Percentiles rank a stretch among this genome's conserved stretches.
Evolutionary conservation across 2,113 vertebrate species (phyloP).

Genomic region (Siphamia tubifer): DNA sequence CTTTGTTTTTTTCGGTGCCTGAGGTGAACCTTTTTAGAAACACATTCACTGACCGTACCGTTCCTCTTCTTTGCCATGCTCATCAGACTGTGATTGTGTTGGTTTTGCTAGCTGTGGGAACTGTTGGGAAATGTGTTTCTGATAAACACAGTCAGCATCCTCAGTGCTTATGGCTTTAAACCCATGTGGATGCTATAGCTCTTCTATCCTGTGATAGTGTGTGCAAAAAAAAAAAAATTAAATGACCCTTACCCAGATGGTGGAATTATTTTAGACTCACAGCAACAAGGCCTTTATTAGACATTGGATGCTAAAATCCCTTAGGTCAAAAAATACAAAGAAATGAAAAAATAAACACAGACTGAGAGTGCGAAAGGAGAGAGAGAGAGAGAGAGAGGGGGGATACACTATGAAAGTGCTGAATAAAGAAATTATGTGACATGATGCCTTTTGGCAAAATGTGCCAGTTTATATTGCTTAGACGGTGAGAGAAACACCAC

Average conservation of each 20-base stretch:
- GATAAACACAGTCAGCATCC: conserved; percentile 31
- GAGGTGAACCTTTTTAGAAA: background rate
- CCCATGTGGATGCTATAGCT: conserved; percentile 15
- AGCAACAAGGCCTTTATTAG: conserved; percentile 49
- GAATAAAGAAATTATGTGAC: conserved; percentile 50
- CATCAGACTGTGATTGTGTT: conserved; percentile 13
- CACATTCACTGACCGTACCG: background rate
- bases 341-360: conserved; percentile 31
- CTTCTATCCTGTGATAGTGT: conserved; percentile 21
- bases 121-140: conserved; percentile 20
- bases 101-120: background rate
- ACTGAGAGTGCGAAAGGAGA: background rate
- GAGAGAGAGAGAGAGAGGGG: conserved; percentile 15
- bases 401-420: conserved; percentile 49
- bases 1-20: background rate
- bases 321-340: conserved; percentile 6
- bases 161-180: conserved; percentile 25
- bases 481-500: conserved; percentile 14
- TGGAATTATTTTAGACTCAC: conserved; percentile 46
- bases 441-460: conserved; percentile 51
- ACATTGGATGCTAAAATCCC: conserved; percentile 34
- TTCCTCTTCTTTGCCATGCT: conserved; percentile 12
- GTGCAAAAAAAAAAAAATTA: conserved; percentile 40
- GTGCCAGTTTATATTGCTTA: conserved; percentile 32
- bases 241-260: conserved; percentile 63